phyloP scores from a whole-genome alignment of 2,113 vertebrate genomes.

The Odocoileus hemionus region DNA sequence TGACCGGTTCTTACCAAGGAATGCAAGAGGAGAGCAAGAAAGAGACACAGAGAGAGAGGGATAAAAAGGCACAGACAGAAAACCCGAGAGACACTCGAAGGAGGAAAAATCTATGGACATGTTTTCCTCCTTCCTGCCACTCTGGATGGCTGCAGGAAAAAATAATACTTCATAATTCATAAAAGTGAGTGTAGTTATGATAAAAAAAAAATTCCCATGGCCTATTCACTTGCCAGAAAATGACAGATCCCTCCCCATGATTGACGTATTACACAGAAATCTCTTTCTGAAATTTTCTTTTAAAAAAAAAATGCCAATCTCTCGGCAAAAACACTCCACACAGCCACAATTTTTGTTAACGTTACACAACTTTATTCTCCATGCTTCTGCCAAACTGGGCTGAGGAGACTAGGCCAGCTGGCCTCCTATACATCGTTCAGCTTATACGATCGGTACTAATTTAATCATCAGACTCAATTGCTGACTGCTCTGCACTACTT shows the following conservation, averaged over 20 bases:
- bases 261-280: constrained; percentile 59
- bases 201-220: constrained; percentile 39
- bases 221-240: constrained; percentile 66
- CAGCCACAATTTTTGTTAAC: constrained; percentile 1
- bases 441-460: neutral
- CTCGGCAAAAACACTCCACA: constrained; percentile 15
- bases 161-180: constrained; percentile 61
- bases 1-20: neutral
- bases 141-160: constrained; percentile 26
- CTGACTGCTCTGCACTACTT: neutral
- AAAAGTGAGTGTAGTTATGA: constrained; percentile 37
- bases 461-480: neutral
- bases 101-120: neutral
- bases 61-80: neutral
- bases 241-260: constrained; percentile 45
- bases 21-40: neutral
- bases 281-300: constrained; percentile 51
- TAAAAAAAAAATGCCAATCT: neutral
- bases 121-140: neutral
- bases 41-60: neutral
- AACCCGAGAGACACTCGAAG: neutral
- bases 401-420: neutral
- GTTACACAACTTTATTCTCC: neutral
- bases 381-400: neutral
- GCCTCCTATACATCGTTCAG: neutral